Evolutionary conservation across 2,797 vertebrate species (phyloP).

Genomic region (Smutsia temminckii): DNA sequence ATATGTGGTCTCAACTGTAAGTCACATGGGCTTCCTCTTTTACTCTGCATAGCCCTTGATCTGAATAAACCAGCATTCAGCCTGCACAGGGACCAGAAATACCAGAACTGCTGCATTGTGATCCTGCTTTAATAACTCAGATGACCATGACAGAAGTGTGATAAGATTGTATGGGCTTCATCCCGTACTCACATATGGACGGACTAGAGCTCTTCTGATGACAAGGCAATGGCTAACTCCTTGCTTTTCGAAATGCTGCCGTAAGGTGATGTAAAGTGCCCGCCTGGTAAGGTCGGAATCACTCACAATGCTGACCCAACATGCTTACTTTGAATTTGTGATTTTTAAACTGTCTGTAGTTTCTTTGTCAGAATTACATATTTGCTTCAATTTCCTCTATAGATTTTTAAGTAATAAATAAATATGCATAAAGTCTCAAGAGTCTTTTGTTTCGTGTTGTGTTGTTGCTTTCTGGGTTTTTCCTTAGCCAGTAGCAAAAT

Average conservation of each 20-base stretch:
- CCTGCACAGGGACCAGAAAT: background rate
- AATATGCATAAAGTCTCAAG: background rate
- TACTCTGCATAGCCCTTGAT: background rate
- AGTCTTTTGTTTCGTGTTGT: background rate
- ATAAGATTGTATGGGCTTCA: background rate
- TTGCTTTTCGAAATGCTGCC: background rate
- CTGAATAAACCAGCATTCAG: background rate
- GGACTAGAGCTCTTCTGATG: background rate
- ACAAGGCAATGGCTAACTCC: background rate
- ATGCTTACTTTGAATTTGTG: constrained; percentile 17
- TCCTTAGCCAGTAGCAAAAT: constrained; percentile 18
- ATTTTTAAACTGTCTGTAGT: constrained; percentile 9
- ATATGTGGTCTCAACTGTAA: background rate
- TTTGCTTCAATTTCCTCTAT: background rate
- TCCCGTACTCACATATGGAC: background rate
- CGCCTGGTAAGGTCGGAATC: background rate
- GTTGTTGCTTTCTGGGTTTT: too few relatives aligned
- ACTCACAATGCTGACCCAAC: background rate
- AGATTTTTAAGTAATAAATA: constrained; percentile 18
- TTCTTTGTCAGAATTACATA: background rate
- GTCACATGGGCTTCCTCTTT: background rate
- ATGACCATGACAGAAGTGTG: background rate
- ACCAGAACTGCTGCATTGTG: background rate
- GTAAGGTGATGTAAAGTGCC: background rate
- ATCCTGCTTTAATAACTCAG: constrained; percentile 11